phyloP scores from a whole-genome alignment of 2,888 invertebrate species.

The Laspeyria flexula region DNA sequence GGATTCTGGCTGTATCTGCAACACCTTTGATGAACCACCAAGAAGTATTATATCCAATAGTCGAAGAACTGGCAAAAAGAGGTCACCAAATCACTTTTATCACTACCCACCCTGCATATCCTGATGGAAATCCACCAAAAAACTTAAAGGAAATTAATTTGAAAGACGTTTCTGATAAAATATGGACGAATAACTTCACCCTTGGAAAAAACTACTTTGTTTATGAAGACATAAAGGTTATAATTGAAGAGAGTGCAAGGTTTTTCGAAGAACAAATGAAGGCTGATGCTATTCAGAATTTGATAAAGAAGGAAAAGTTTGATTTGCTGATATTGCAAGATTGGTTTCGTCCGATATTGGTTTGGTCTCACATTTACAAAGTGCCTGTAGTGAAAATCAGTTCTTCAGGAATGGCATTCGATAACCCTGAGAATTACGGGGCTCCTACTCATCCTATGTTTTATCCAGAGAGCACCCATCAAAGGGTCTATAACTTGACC shows the following conservation, averaged over 20 bases:
- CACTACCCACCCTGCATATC: constrained; percentile 8
- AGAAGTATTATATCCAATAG: constrained; percentile 7
- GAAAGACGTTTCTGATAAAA: constrained; percentile 2
- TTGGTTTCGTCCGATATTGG: constrained; percentile 23
- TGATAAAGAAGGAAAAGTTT: constrained; percentile 10
- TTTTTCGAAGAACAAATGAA: constrained; percentile 18
- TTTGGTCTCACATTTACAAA: constrained; percentile 35
- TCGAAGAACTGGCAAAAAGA: constrained; percentile 10
- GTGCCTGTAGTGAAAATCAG: constrained; percentile 44
- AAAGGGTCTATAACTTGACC: constrained; percentile 35
- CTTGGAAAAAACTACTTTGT: constrained; percentile 5
- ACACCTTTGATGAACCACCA: constrained; percentile 16
- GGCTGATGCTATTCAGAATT: constrained; percentile 1
- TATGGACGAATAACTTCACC: too few species aligned
- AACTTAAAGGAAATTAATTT: constrained; percentile 23
- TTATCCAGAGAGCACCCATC: constrained; percentile 33
- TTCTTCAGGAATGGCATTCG: constrained; percentile 36
- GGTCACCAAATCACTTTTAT: constrained; percentile 19
- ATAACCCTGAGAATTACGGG: constrained; percentile 40
- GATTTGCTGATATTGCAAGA: constrained; percentile 29
- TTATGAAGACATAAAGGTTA: neutral
- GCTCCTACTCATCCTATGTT: constrained; percentile 42
- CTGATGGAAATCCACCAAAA: neutral
- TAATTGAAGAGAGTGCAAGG: neutral
- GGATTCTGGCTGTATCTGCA: constrained; percentile 36